Conservation (phyloP, 2,113 vertebrate genomes). For the Sinocyclocheilus anshuiensis region DNA sequence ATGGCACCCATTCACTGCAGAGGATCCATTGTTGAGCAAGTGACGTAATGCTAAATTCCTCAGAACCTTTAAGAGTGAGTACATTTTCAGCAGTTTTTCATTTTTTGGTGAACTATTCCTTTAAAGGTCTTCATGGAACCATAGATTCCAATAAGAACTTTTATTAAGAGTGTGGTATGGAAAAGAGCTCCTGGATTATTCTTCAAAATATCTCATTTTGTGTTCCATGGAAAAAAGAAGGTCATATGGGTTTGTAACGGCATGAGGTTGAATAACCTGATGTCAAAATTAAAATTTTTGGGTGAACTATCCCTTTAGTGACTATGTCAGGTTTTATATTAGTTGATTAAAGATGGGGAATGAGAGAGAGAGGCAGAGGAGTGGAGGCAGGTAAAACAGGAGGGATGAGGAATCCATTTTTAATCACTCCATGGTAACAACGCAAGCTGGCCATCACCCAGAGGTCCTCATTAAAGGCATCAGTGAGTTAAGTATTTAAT, state of each 20-base stretch:
- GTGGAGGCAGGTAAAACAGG: background rate
- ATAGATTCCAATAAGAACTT: background rate
- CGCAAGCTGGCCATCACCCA: conserved; percentile 25
- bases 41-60: no score
- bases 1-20: no score
- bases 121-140: no score
- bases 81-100: no score
- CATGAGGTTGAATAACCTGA: background rate
- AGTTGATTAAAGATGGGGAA: background rate
- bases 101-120: background rate
- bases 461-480: conserved; percentile 33
- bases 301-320: background rate
- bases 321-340: background rate
- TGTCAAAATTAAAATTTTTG: background rate
- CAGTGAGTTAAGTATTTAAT: conserved; percentile 42
- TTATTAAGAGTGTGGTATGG: background rate
- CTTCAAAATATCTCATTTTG: background rate
- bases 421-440: conserved; percentile 24
- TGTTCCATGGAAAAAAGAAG: background rate
- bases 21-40: no score
- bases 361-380: background rate
- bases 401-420: conserved; percentile 13
- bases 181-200: background rate
- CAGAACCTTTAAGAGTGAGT: no score
- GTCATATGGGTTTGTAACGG: background rate